Base-by-base conservation (phyloP, 1,140 invertebrate species). In the Apis dorsata region DNA sequence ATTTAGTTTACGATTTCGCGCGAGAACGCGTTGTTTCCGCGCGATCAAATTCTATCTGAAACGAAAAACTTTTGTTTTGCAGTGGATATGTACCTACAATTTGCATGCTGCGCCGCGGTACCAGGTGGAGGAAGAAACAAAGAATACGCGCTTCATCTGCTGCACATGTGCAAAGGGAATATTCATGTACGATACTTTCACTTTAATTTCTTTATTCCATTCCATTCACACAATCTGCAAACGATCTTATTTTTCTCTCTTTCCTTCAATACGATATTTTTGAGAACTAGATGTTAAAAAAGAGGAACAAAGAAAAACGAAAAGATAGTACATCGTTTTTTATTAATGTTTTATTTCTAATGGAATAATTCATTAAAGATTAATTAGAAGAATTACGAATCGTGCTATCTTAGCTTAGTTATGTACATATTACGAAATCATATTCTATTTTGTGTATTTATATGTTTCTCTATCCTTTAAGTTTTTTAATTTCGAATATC, bases 121-220 rank as follows among this genome's bases (percentile, higher is more conserved):
- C 97, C 97, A 55, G 97, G 98, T 78, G 97, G 97, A 85, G 98
- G 98, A 79, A 96, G 97, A 91, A 99, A 99, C 93, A 98, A 98
- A 90, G 99, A 99, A 94, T 97, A 98, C 91, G 98, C 98, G 82
- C 95, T 99, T 85, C 98, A 99, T 93, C 95, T 99, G 65, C 94
- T 99, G 82, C 96, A 98, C 86, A 96, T 98, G 93, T 97, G 96
- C 89, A 95, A 96, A 82, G 98, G 98, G 83, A 97, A 98, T 93
- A 96, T 99, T 85, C 96, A 97, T 90, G 97, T 98, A 94, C 94
- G 94, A 93, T 44, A 49, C 71, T 63, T 65, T 21, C 0, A 13
- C 15, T 82, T 85, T 82, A 60, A 81, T 60, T 76, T 24, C 71
- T 28, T 68, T 66, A 44, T 63, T 17, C 69, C 82, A 63, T 51